phyloP scores from a whole-genome alignment of 2,888 invertebrate genomes.

The Chesias legatella region DNA sequence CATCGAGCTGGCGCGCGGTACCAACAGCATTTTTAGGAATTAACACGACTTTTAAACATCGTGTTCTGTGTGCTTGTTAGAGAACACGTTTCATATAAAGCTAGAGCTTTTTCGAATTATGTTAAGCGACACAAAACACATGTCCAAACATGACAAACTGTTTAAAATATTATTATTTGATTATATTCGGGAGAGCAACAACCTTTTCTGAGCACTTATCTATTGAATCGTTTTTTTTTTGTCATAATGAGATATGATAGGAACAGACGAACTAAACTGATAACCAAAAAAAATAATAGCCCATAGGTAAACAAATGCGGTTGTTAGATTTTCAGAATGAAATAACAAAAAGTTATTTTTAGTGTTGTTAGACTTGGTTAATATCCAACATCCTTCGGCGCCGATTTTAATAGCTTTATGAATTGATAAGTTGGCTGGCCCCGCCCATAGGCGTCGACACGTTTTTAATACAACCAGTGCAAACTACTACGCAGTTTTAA shows the following conservation, averaged over 20 bases:
- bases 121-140: neutral
- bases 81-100: neutral
- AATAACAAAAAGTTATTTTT: slow-evolving; percentile 4
- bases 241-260: too few relatives aligned
- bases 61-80: neutral
- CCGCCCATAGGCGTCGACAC: slow-evolving; percentile 74
- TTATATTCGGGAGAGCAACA: neutral
- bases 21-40: slow-evolving; percentile 6
- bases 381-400: slow-evolving; percentile 50
- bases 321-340: too few relatives aligned
- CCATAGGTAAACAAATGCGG: too few relatives aligned
- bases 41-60: neutral
- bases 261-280: too few relatives aligned
- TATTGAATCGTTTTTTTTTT: too few relatives aligned
- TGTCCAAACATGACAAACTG: neutral
- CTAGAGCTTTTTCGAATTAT: neutral
- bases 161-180: slow-evolving; percentile 3
- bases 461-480: slow-evolving; percentile 68
- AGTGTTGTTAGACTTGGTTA: slow-evolving; percentile 18
- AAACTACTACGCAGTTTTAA: slow-evolving; percentile 63
- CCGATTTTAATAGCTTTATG: slow-evolving; percentile 67
- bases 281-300: too few relatives aligned
- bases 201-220: too few relatives aligned
- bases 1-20: slow-evolving; percentile 12
- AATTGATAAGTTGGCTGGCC: slow-evolving; percentile 69